Percentiles rank a stretch among this genome's conserved stretches.
phyloP scores from a whole-genome alignment of 2,113 vertebrate genomes.

The Lepisosteus osseus region DNA sequence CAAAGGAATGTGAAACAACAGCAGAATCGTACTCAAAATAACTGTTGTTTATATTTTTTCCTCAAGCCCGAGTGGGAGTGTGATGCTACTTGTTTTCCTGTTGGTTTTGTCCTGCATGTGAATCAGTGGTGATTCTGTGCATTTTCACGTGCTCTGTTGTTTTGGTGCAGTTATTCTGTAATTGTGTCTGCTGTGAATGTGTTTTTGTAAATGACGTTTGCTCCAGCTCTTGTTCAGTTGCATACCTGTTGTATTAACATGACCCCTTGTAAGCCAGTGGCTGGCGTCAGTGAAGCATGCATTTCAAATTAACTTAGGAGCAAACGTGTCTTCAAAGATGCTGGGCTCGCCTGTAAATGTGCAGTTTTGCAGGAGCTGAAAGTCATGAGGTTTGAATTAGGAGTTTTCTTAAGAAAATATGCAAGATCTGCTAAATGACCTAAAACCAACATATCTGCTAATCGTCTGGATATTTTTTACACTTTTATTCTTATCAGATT shows the following conservation, averaged over 20 bases:
- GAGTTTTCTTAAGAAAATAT: neutral
- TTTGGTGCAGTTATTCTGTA: neutral
- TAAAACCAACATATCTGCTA: conserved; percentile 30
- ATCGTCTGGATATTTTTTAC: conserved; percentile 23
- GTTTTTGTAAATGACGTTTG: neutral
- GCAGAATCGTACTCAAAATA: too few species aligned
- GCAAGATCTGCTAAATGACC: conserved; percentile 34
- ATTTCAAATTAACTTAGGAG: neutral
- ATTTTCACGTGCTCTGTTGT: conserved; percentile 26
- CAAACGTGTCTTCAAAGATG: neutral
- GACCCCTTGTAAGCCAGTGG: neutral
- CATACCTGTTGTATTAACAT: neutral
- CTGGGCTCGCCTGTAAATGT: too few species aligned
- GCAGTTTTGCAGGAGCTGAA: too few species aligned
- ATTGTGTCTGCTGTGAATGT: neutral
- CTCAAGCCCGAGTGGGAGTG: too few species aligned
- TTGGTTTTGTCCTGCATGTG: conserved; percentile 28
- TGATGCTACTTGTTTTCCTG: conserved; percentile 22
- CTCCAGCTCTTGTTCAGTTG: neutral
- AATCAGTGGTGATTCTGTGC: conserved; percentile 22
- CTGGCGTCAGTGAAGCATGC: conserved; percentile 28
- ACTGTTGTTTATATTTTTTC: too few species aligned
- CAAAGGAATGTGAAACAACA: too few species aligned
- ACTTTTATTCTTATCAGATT: conserved; percentile 20
- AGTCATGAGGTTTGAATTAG: conserved; percentile 6